Percentiles rank a stretch among this genome's conserved stretches.
Conservation (phyloP, 23 tunicate species). For the Styela clava region DNA sequence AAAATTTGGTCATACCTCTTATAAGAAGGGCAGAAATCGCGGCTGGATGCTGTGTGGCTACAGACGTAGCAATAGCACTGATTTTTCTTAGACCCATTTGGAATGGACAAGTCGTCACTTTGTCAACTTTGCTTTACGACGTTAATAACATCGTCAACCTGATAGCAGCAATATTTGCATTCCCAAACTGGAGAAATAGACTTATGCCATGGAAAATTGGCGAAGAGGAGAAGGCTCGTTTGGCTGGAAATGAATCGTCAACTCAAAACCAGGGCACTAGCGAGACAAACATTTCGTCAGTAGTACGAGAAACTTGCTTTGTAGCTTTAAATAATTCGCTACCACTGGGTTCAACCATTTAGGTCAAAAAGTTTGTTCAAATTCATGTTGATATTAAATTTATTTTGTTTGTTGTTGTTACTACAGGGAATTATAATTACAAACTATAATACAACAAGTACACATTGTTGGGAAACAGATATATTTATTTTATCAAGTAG, state of each 20-base stretch:
- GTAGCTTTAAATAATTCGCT: too few species aligned
- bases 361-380: too few species aligned
- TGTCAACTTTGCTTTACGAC: background rate
- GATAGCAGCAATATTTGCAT: background rate
- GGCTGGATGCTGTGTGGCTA: background rate
- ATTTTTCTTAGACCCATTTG: background rate
- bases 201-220: background rate
- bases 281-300: background rate
- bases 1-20: background rate
- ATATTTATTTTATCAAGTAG: too few species aligned
- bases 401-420: too few species aligned
- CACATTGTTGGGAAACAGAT: too few species aligned
- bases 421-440: too few species aligned
- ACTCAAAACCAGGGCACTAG: background rate
- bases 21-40: background rate
- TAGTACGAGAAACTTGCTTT: too few species aligned
- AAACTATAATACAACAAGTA: too few species aligned
- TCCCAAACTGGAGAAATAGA: background rate
- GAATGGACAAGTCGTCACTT: background rate
- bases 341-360: too few species aligned
- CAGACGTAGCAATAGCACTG: background rate
- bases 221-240: background rate
- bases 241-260: background rate
- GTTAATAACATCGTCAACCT: background rate
- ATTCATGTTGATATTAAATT: too few species aligned